Base-by-base conservation (phyloP, 2,113 vertebrate genomes). In the Galeopterus variegatus region DNA sequence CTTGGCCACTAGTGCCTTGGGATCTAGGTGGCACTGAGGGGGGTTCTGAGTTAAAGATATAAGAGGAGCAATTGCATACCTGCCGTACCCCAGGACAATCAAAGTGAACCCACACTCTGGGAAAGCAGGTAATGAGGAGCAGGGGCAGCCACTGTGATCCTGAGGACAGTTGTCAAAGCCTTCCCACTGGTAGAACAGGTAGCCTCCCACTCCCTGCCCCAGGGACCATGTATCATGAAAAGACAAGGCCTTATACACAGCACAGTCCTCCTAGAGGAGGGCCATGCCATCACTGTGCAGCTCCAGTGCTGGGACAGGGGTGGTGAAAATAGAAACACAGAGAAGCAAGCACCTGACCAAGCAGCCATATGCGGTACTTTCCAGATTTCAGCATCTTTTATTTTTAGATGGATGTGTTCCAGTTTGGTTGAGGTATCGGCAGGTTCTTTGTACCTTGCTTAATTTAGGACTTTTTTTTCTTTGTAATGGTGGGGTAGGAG, bases 351-450 rank as follows among this genome's bases (percentile, higher is more conserved):
- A 56, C 86, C 82, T 70, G 64, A 92, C 87, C 80, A 31, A 75
- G 48, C n/a, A 93, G 81, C 54, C 75, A 24, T 58, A 69, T 36
- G 83, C 87, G 75, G 79, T 87, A 75, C 90, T 97, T 97, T 95
- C 79, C 70, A 76, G 94, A 90, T 88, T 96, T 95, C 92, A 96
- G 90, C 93, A 90, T 75, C 89, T 97, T 97, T 95, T 97, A 93
- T 98, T 97, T 97, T 97, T 93, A 97, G 97, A 97, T 62, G 41
- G 23, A 52, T 0, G 14, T 87, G 93, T 73, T 96, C 97, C 87
- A 92, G 0, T 97, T 97, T 91, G 87, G 92, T 64, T 83, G 69
- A 83, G 18, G 82, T 41, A 83, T 62, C 77, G 91, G 77, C 83
- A 73, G 75, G 60, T 88, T 90, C 82, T 58, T 28, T 60, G 69